Conservation (phyloP, 2,113 vertebrate species). For the Dicrurus megarhynchus region DNA sequence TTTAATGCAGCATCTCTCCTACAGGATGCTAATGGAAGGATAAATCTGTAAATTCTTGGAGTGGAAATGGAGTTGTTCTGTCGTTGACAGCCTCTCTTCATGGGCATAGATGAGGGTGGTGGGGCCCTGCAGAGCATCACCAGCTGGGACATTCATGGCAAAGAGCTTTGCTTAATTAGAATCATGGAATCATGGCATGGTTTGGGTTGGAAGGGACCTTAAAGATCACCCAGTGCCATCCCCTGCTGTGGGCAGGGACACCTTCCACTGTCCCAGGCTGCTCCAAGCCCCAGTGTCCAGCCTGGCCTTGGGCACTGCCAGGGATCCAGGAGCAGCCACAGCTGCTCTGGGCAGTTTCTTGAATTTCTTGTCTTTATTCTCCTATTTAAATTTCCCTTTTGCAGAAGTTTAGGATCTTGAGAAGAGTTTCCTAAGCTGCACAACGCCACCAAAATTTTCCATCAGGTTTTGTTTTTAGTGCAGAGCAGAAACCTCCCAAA, state of each 20-base stretch:
- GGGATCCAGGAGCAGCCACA: not conserved
- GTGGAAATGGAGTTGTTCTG: not conserved
- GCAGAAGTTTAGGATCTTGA: not conserved
- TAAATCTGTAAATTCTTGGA: not conserved
- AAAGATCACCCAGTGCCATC: not conserved
- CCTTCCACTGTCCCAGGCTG: not conserved
- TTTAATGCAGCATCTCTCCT: not conserved
- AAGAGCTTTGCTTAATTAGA: not conserved
- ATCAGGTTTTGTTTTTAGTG: not conserved
- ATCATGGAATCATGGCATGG: not conserved
- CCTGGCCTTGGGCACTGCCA: fast-evolving
- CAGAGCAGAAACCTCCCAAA: constrained; percentile 2
- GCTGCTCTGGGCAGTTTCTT: not conserved
- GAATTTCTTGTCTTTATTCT: not conserved
- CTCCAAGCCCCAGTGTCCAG: not conserved
- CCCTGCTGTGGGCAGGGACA: not conserved
- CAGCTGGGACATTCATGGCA: fast-evolving
- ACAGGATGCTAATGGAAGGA: not conserved
- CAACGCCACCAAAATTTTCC: not conserved
- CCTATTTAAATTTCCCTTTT: not conserved
- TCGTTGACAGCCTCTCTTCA: not conserved
- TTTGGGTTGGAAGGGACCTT: not conserved
- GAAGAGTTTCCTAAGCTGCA: not conserved
- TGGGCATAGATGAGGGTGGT: not conserved
- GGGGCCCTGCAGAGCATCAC: not conserved